Conservation (phyloP, 2,888 invertebrate genomes). For the Parapristionchus giblindavisi region DNA sequence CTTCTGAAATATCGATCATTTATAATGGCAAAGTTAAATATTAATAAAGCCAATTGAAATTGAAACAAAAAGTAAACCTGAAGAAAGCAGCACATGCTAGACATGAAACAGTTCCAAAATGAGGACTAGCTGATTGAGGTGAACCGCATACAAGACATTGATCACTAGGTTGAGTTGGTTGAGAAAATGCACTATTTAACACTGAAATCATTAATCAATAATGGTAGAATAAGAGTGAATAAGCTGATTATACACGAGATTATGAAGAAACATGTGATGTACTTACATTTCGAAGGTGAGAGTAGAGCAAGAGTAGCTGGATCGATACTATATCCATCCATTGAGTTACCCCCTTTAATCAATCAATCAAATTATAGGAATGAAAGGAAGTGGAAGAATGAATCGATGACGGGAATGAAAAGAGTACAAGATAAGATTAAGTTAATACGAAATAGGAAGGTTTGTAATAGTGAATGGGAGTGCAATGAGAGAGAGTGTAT, state of each 20-base stretch:
- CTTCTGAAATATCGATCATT: constrained; percentile 27
- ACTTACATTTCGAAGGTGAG: no score
- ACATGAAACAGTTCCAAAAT: constrained; percentile 57
- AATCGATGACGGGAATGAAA: no score
- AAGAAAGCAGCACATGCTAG: constrained; percentile 63
- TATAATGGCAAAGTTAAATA: not conserved
- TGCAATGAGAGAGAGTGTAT: constrained; percentile 7
- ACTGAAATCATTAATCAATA: no score
- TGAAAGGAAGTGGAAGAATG: no score
- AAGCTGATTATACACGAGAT: no score
- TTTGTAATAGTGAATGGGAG: constrained; percentile 24
- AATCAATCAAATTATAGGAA: no score
- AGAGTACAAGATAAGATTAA: no score
- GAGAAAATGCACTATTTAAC: no score
- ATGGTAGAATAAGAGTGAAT: no score
- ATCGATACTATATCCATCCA: no score
- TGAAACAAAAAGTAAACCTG: constrained; percentile 39
- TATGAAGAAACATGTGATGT: no score
- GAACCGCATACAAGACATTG: constrained; percentile 52
- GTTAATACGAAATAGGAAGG: constrained; percentile 20
- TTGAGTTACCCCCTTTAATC: no score
- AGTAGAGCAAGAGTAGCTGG: not conserved
- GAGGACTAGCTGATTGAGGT: constrained; percentile 53
- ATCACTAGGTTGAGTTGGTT: constrained; percentile 28
- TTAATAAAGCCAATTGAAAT: not conserved